Base-by-base conservation (phyloP, 2,888 invertebrate genomes). In the Cephus spinipes region DNA sequence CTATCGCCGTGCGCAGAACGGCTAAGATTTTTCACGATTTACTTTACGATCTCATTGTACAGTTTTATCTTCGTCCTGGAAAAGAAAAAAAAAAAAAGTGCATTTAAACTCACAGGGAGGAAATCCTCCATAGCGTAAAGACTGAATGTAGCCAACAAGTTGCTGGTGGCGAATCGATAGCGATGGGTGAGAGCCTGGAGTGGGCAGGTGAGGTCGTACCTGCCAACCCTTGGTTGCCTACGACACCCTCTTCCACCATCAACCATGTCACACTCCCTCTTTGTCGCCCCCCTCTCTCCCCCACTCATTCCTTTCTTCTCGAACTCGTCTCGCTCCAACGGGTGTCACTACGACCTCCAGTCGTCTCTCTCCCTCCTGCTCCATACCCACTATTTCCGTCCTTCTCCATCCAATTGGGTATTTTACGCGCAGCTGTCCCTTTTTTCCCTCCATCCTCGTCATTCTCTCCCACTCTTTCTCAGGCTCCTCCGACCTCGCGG, bases 81-180 rank as follows among this genome's bases (percentile, higher is more conserved):
- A 40, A 35, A 35, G 35, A 32, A 32, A 32, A 32, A 32, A n/a
- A n/a, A n/a, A 12, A 34, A 15, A 40, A 40, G 6, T 40, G 15
- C 40, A 40, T 40, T 40, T 40, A 40, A 40, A 40, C 40, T 40
- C 40, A 40, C 40, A 15, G 15, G 40, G 15, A 40, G 40, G 40
- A 40, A 40, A 15, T 40, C 40, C 40, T 40, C 23, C 75, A 69
- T 34, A 76, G 73, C 40, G 73, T 73, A 55, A 68, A 78, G 80
- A 36, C 55, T 77, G 80, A 83, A 83, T 83, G 84, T 83, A 87
- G 86, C 90, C 90, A 90, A 91, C 91, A 91, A 91, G 90, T 91
- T 90, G 91, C 87, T 86, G 88, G 88, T 87, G 87, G 88, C 84
- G 88, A 91, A 91, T 91, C 91, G 91, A 91, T 91, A 89, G 87